Conservation (phyloP, 2,888 invertebrate genomes). For the Drosophila suboccidentalis region DNA sequence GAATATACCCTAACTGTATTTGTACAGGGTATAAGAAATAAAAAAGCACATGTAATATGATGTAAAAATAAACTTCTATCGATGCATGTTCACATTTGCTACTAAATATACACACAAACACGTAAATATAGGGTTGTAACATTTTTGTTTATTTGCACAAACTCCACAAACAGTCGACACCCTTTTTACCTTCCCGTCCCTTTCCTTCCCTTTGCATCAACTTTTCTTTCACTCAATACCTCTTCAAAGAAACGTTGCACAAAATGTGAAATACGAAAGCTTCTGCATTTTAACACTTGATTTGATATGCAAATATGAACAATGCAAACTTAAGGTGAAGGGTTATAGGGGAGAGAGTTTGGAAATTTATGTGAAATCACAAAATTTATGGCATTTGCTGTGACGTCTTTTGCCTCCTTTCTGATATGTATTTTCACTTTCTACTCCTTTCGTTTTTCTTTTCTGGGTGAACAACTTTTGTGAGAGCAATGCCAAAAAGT, state of each 20-base stretch:
- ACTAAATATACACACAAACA: slow-evolving; percentile 4
- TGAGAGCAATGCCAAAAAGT: slow-evolving; percentile 45
- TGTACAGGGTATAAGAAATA: neutral
- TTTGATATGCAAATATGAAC: slow-evolving; percentile 77
- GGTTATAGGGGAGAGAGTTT: neutral
- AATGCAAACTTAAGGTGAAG: slow-evolving; percentile 34
- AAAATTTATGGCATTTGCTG: slow-evolving; percentile 70
- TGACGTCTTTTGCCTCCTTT: slow-evolving; percentile 34
- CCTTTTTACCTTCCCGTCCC: neutral
- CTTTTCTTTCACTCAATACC: slow-evolving; percentile 16
- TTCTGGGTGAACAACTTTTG: slow-evolving; percentile 34
- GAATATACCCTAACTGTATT: neutral
- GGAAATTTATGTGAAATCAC: slow-evolving; percentile 68
- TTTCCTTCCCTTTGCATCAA: neutral
- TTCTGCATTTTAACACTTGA: slow-evolving; percentile 76
- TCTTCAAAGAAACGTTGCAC: slow-evolving; percentile 44
- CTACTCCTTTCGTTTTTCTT: slow-evolving; percentile 1
- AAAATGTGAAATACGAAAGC: slow-evolving; percentile 43
- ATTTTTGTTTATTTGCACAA: slow-evolving; percentile 25
- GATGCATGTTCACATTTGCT: slow-evolving; percentile 4
- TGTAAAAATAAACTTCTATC: neutral
- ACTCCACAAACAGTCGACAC: slow-evolving; percentile 18
- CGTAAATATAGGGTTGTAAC: slow-evolving; percentile 10
- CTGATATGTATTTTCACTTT: slow-evolving; percentile 3
- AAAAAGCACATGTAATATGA: neutral